Conservation (phyloP, 2,113 vertebrate species). For the Rafetus swinhoei region DNA sequence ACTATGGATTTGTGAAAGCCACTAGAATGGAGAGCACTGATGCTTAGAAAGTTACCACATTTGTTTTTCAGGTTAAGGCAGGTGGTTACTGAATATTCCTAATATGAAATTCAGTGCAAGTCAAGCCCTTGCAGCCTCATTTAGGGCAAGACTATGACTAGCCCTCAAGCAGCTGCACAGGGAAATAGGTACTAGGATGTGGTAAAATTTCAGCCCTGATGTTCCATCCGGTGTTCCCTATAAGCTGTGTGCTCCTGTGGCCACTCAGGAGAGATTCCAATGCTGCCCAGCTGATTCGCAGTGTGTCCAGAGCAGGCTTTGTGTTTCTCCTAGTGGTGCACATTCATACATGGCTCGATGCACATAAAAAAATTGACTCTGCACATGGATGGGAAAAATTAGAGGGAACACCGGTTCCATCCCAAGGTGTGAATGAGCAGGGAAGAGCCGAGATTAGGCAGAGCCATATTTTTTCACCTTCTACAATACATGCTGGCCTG, state of each 20-base stretch:
- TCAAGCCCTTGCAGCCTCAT: neutral
- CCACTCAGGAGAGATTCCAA: too few relatives aligned
- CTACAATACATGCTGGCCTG: neutral
- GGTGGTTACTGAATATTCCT: neutral
- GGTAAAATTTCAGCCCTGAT: neutral
- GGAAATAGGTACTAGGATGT: neutral
- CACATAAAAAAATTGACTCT: too few relatives aligned
- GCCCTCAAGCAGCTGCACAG: conserved; percentile 4
- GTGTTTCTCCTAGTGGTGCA: too few relatives aligned
- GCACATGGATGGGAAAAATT: too few relatives aligned
- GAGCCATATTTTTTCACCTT: neutral
- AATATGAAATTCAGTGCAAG: neutral
- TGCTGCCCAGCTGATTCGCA: too few relatives aligned
- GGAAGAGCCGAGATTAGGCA: neutral
- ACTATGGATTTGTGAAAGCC: neutral
- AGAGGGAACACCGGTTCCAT: too few relatives aligned
- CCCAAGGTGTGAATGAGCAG: neutral
- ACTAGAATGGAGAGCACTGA: neutral
- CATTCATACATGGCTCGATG: too few relatives aligned
- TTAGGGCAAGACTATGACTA: neutral
- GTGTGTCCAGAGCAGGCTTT: too few relatives aligned
- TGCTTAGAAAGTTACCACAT: neutral
- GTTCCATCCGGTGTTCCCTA: too few relatives aligned
- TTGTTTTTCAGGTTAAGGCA: neutral
- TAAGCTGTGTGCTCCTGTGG: too few relatives aligned